These are phyloP conservation scores for Tachycineta bicolor DNA, from an alignment of 2,113 vertebrate species.

Conservation along the genomic window DNA sequence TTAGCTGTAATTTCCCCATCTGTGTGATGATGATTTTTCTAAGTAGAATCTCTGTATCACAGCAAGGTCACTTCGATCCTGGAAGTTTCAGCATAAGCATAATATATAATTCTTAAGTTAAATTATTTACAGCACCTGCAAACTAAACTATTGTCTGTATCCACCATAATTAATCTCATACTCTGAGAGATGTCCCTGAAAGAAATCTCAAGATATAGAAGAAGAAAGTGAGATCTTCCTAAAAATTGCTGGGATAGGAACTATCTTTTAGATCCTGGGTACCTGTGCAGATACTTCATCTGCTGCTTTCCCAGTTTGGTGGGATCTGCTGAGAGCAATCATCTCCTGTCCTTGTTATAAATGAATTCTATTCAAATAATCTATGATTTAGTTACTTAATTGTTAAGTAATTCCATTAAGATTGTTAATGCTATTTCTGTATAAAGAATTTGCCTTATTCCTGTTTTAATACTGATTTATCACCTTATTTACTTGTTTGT, in stretches of 20 bases:
- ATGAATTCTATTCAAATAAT: no score
- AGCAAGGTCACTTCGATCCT: neutral
- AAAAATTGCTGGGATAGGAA: neutral
- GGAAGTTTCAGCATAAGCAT: neutral
- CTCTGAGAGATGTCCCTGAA: neutral
- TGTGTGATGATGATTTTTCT: neutral
- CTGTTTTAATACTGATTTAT: no score
- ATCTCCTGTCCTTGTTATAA: neutral
- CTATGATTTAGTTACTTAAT: no score
- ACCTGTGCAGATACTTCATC: neutral
- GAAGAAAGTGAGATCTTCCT: neutral
- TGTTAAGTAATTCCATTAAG: no score
- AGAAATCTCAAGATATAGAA: neutral
- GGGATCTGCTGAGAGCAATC: neutral
- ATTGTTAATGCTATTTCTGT: no score
- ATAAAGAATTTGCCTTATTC: no score
- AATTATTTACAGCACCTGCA: neutral
- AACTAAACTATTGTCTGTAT: neutral
- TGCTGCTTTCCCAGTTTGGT: neutral
- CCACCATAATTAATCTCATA: neutral
- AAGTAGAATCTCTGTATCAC: neutral
- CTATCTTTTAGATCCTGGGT: neutral
- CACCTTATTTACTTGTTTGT: no score
- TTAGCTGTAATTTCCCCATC: neutral
- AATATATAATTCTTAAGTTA: neutral